Conservation (phyloP, 2,797 vertebrate species). For the Sylvia borin region DNA sequence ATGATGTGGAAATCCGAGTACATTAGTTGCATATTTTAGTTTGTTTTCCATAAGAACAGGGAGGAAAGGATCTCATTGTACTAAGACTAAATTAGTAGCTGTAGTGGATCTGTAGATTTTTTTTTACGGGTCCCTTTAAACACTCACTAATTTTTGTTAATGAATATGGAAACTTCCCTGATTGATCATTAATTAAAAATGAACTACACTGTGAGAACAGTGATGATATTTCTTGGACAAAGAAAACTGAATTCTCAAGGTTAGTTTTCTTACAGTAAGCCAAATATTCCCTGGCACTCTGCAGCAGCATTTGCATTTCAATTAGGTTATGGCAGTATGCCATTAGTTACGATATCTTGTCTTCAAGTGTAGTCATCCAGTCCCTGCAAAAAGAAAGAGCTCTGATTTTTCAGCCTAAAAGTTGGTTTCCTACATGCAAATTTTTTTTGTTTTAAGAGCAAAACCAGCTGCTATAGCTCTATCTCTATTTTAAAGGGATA, state of each 20-base stretch:
- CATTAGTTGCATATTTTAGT: not conserved
- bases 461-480: not conserved
- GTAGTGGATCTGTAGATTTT: not conserved
- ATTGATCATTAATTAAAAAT: slow-evolving; percentile 51
- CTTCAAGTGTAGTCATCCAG: not conserved
- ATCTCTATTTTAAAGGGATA: not conserved
- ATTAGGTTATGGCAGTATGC: slow-evolving; percentile 2
- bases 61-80: not conserved
- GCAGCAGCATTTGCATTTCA: slow-evolving; percentile 55
- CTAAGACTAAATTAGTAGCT: not conserved
- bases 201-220: slow-evolving; percentile 19
- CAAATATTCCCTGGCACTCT: slow-evolving; percentile 41
- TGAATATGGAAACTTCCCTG: slow-evolving; percentile 45
- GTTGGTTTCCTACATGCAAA: not conserved
- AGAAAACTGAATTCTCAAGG: slow-evolving; percentile 44
- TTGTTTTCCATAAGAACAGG: not conserved
- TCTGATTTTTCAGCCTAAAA: not conserved
- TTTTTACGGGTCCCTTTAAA: slow-evolving; percentile 7
- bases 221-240: slow-evolving; percentile 31
- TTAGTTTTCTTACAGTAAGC: slow-evolving; percentile 3
- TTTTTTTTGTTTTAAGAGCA: not conserved
- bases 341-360: not conserved
- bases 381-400: not conserved
- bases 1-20: not conserved
- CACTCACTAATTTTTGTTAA: slow-evolving; percentile 8